phyloP scores from a whole-genome alignment of 1,140 invertebrate genomes.

The Thaumetopoea pityocampa region DNA sequence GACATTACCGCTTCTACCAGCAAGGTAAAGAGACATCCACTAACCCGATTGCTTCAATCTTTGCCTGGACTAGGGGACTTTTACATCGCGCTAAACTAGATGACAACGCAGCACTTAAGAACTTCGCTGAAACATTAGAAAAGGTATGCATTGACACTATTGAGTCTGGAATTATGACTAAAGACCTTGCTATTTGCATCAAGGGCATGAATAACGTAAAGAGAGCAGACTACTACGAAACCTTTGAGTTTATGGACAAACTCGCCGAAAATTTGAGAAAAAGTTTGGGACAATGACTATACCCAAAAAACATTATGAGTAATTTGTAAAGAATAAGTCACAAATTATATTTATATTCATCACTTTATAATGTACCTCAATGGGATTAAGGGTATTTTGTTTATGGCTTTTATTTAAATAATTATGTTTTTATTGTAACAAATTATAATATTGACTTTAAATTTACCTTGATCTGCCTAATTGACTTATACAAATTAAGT shows the following conservation, averaged over 20 bases:
- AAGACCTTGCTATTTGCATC: slow-evolving; percentile 98
- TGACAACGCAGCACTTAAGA: slow-evolving; percentile 84
- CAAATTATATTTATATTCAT: slow-evolving; percentile 23
- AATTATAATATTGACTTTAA: slow-evolving; percentile 8
- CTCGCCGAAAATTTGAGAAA: slow-evolving; percentile 93
- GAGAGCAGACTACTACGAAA: slow-evolving; percentile 94
- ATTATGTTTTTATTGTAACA: slow-evolving; percentile 22
- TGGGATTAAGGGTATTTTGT: slow-evolving; percentile 45
- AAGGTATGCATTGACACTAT: slow-evolving; percentile 96
- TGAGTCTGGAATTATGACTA: slow-evolving; percentile 97
- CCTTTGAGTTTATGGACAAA: slow-evolving; percentile 98
- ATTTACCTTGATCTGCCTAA: not conserved
- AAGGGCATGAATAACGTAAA: slow-evolving; percentile 92
- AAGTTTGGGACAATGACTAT: slow-evolving; percentile 60
- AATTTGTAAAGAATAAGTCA: slow-evolving; percentile 36
- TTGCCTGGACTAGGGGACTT: slow-evolving; percentile 97
- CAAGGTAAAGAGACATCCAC: slow-evolving; percentile 98
- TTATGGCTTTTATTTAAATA: slow-evolving; percentile 51
- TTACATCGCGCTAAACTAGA: slow-evolving; percentile 95
- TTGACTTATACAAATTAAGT: too few relatives aligned
- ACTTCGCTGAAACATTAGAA: slow-evolving; percentile 91
- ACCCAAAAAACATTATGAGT: slow-evolving; percentile 25
- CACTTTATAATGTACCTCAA: slow-evolving; percentile 29
- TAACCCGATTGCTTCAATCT: slow-evolving; percentile 99
- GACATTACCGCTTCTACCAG: slow-evolving; percentile 95